These are phyloP conservation scores for Conomelus anceps DNA, from an alignment of 2,888 invertebrate genomes.

Conservation along the genomic window DNA sequence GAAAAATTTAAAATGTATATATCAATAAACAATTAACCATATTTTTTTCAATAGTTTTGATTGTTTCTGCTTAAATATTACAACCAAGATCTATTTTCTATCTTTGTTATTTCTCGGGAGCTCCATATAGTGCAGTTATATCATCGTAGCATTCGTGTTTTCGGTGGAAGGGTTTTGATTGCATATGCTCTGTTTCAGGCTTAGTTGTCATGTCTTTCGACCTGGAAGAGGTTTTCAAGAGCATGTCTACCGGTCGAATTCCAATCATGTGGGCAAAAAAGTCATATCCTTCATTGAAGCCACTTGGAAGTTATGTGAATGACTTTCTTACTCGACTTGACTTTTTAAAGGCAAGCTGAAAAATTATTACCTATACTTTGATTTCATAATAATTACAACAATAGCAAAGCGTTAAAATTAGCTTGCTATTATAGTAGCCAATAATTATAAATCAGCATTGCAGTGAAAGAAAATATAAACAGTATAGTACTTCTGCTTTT, in stretches of 20 bases:
- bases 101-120: too few relatives aligned
- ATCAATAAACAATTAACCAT: too few relatives aligned
- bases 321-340: conserved; percentile 76
- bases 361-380: background rate
- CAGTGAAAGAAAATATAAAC: too few relatives aligned
- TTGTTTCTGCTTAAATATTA: too few relatives aligned
- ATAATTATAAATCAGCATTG: too few relatives aligned
- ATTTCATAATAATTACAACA: background rate
- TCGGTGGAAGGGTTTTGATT: background rate
- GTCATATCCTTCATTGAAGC: conserved; percentile 89
- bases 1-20: too few relatives aligned
- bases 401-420: too few relatives aligned
- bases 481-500: too few relatives aligned
- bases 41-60: too few relatives aligned
- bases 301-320: conserved; percentile 76
- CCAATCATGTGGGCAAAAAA: conserved; percentile 76
- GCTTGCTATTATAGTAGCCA: too few relatives aligned
- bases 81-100: too few relatives aligned
- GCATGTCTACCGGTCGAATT: conserved; percentile 75
- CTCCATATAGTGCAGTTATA: too few relatives aligned
- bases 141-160: background rate
- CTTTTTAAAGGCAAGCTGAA: conserved; percentile 66
- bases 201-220: conserved; percentile 78
- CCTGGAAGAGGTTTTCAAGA: conserved; percentile 76
- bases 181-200: conserved; percentile 49